A percentile compares a stretch with the other conserved stretches of the same genome.
Conservation (phyloP, 2,797 vertebrate genomes). For the Sebastes minor region DNA sequence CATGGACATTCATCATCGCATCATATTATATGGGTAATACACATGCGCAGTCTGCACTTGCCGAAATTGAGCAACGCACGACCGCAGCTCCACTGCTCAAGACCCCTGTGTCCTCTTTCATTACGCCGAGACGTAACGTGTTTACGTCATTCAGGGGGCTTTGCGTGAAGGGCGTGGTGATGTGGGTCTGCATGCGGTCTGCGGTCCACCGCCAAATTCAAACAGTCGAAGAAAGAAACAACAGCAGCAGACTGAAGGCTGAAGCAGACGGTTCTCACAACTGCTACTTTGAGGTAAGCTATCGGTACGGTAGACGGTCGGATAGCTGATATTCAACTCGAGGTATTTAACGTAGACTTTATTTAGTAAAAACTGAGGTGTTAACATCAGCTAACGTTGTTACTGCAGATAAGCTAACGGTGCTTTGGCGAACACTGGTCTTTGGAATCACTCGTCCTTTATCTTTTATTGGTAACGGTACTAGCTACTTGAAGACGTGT, state of each 20-base stretch:
- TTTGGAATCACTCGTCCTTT: no score
- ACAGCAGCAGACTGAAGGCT: background rate
- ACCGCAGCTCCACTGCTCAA: no score
- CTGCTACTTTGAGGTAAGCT: slow-evolving; percentile 18
- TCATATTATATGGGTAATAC: no score
- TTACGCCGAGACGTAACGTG: background rate
- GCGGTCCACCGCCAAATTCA: slow-evolving; percentile 83
- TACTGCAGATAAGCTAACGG: background rate
- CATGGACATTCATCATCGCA: no score
- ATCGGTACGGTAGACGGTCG: rapidly evolving
- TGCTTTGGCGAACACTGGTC: background rate
- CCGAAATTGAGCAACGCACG: no score
- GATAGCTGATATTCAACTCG: rapidly evolving
- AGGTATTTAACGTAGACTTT: background rate
- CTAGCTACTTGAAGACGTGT: background rate
- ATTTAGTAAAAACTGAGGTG: background rate
- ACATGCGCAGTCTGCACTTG: no score
- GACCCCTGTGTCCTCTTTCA: no score
- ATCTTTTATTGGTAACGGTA: background rate
- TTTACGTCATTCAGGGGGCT: slow-evolving; percentile 14
- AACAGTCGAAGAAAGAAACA: slow-evolving; percentile 65
- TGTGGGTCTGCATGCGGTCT: background rate
- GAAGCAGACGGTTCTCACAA: background rate
- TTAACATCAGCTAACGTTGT: background rate
- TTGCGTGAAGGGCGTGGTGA: slow-evolving; percentile 47